These are phyloP conservation scores for Eunapius fragilis DNA, from an alignment of 37 sponge, comb jelly and placozoan species.

Conservation along the genomic window DNA sequence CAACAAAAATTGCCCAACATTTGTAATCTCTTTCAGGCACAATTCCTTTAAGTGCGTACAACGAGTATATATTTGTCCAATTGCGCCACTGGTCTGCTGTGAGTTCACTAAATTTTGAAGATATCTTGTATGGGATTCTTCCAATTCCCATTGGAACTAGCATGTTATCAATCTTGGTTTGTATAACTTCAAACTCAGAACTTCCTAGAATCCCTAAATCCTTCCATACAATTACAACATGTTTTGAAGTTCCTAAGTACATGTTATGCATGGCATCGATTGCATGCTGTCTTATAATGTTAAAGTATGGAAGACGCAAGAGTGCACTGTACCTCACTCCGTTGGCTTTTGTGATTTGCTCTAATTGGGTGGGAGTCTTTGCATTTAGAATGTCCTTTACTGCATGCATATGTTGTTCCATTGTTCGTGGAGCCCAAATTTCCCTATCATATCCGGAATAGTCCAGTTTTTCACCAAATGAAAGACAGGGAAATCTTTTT, in stretches of 20 bases:
- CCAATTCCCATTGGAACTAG: constrained; percentile 26
- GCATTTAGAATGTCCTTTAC: neutral
- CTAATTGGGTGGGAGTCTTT: neutral
- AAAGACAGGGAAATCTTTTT: constrained; percentile 8
- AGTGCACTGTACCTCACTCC: constrained; percentile 37
- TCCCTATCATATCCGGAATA: constrained; percentile 33
- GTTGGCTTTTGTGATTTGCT: neutral
- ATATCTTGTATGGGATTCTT: constrained; percentile 48
- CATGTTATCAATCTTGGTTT: constrained; percentile 15
- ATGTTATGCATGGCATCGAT: constrained; percentile 67
- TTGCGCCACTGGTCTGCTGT: constrained; percentile 72
- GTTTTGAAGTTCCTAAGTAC: constrained; percentile 47
- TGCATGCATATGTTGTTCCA: constrained; percentile 3
- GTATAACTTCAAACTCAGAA: constrained; percentile 23
- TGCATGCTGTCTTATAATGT: constrained; percentile 7
- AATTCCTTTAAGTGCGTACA: constrained; percentile 12
- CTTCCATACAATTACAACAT: constrained; percentile 19
- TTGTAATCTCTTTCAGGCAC: constrained; percentile 14
- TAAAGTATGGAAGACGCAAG: constrained; percentile 50
- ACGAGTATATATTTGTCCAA: constrained; percentile 40
- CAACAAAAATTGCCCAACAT: constrained; percentile 63
- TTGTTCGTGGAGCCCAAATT: constrained; percentile 11
- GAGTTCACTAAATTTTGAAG: constrained; percentile 42
- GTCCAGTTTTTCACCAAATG: constrained; percentile 46
- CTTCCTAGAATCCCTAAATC: neutral